phyloP scores from a whole-genome alignment of 2,888 invertebrate species.

The Alloscopus bannaensis region DNA sequence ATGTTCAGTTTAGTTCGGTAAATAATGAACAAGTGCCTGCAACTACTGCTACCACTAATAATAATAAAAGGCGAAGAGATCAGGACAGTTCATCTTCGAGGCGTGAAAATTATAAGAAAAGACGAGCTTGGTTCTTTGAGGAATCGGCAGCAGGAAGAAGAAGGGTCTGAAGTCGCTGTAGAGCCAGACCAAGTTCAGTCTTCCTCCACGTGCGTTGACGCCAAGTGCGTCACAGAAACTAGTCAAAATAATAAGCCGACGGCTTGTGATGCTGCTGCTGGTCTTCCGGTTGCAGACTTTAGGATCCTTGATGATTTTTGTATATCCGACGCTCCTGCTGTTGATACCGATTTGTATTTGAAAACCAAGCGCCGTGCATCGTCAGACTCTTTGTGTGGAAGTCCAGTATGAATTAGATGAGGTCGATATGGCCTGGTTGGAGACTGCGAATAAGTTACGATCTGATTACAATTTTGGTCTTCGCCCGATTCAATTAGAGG shows the following conservation, averaged over 20 bases:
- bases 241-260: constrained; percentile 19
- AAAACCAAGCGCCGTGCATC: constrained; percentile 23
- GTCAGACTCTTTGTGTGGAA: not conserved
- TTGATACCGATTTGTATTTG: constrained; percentile 17
- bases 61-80: not conserved
- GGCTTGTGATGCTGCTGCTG: constrained; percentile 3
- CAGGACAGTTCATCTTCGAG: not conserved
- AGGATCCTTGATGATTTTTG: constrained; percentile 27
- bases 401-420: constrained; percentile 48
- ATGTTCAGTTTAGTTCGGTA: too few relatives aligned
- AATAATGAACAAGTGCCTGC: not conserved
- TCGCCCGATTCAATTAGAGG: constrained; percentile 13
- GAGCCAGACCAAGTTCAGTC: not conserved
- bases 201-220: too few relatives aligned
- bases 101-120: too few relatives aligned
- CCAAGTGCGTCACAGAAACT: constrained; percentile 24
- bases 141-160: not conserved
- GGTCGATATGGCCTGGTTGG: constrained; percentile 27
- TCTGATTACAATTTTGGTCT: not conserved
- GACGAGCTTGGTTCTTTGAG: too few relatives aligned
- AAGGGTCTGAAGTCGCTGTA: not conserved
- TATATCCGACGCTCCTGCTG: not conserved
- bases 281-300: constrained; percentile 20
- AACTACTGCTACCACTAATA: not conserved
- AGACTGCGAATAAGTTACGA: constrained; percentile 4